Evolutionary conservation across 2,113 vertebrate species (phyloP), one percentile per base, ranked within the genome.

Genomic region (Chaetops frenatus): DNA sequence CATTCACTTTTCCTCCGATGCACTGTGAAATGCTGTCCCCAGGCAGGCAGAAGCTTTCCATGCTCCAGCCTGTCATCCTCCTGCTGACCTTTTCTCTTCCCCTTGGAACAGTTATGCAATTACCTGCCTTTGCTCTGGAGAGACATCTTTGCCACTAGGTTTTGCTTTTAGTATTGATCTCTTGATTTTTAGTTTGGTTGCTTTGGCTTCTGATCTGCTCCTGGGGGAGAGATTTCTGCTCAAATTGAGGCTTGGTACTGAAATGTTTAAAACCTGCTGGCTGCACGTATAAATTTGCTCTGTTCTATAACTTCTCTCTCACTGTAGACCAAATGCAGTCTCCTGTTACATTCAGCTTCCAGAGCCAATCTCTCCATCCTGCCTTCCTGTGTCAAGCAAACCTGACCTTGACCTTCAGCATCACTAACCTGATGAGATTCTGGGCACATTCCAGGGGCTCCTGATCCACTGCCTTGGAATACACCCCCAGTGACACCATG

Each of bases 1-100:
- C 62, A 50, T 58, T 82, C 48, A 19, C 57, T 80, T 86, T 35
- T n/a, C 71, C 50, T 45, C 45, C 66, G 19, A 5, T 65, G 57
- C 66, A 35, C 57, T 42, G 48, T 80, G 74, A 93, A 69, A 82
- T 53, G 76, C n/a, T 77, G 79, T 61, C 58, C 87, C 85, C 90
- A 95, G 79, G 66, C 57, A 90, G 48, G 74, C 71, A 88, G 18
- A 45, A 76, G 58, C 74, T 90, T 38, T 80, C 88, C 35, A 24
- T 56, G 69, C 89, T 66, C 56, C 87, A 87, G 61, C n/a, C 74
- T 90, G 70, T 79, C 84, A 76, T 87, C 84, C 11, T 31, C 48
- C 81, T 72, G 85, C 36, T 96, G 88, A 94, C 90, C 95, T 96
- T 93, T 92, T 45, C 85, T 85, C 85, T 91, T 90, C 79, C 70